These are phyloP conservation scores for Tachina grossa DNA, from an alignment of 2,888 invertebrate genomes.

Conservation along the genomic window DNA sequence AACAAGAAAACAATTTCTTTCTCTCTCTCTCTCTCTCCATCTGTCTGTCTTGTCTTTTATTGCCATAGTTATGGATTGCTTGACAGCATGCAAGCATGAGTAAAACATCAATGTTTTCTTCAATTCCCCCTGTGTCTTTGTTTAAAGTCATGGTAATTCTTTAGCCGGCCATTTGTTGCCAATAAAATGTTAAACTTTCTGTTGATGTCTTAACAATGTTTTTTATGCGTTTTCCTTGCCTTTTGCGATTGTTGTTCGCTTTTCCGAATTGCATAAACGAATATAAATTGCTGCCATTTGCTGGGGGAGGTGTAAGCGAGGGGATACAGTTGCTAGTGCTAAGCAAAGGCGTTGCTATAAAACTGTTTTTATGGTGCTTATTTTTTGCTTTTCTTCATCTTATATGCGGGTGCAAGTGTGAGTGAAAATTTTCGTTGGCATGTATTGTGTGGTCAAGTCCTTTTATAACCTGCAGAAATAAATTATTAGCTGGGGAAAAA, in stretches of 20 bases:
- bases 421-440: background rate
- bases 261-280: constrained; percentile 67
- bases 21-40: background rate
- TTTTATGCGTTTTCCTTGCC: constrained; percentile 59
- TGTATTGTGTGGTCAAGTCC: constrained; percentile 40
- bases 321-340: constrained; percentile 58
- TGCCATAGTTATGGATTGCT: constrained; percentile 65
- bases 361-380: constrained; percentile 37
- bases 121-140: background rate
- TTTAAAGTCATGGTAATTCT: constrained; percentile 65
- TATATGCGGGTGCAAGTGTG: background rate
- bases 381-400: background rate
- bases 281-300: constrained; percentile 53
- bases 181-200: constrained; percentile 49
- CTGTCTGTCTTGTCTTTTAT: constrained; percentile 36
- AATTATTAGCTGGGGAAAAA: constrained; percentile 41
- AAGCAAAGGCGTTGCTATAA: constrained; percentile 67
- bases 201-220: constrained; percentile 55
- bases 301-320: constrained; percentile 22
- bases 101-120: constrained; percentile 21
- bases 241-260: constrained; percentile 29
- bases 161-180: constrained; percentile 65
- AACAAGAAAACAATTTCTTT: constrained; percentile 7
- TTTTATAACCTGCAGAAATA: constrained; percentile 69
- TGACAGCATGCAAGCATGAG: constrained; percentile 18